These are phyloP conservation scores for Fukomys damarensis DNA, from an alignment of 2,113 vertebrate genomes.

Conservation along the genomic window DNA sequence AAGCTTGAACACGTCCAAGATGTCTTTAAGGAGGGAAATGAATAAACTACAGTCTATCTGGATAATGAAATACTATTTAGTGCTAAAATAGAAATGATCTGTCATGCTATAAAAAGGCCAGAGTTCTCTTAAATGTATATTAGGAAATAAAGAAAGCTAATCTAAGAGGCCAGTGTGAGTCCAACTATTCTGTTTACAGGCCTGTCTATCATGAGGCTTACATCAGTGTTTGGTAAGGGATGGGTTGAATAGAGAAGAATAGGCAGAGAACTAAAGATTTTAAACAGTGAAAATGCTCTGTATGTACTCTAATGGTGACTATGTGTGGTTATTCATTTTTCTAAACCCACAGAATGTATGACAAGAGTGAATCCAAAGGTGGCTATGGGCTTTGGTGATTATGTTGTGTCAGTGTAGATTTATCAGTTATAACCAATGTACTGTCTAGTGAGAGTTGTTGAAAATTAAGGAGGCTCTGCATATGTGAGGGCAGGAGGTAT, in stretches of 20 bases:
- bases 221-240: neutral
- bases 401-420: neutral
- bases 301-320: neutral
- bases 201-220: neutral
- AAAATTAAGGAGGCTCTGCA: neutral
- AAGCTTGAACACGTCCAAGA: neutral
- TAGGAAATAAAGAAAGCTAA: neutral
- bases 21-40: neutral
- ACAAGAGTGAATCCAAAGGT: neutral
- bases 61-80: neutral
- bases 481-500: neutral
- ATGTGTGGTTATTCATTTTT: neutral
- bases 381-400: neutral
- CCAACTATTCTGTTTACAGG: neutral
- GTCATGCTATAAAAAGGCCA: neutral
- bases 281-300: neutral
- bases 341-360: too few species aligned
- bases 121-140: neutral
- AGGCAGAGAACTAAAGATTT: neutral
- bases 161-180: neutral
- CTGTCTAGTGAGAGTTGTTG: neutral
- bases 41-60: neutral
- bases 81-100: neutral
- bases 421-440: neutral
- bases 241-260: neutral